These are phyloP conservation scores for Panagrolaimus sp. DNA, from an alignment of 1,140 invertebrate genomes.

Conservation along the genomic window DNA sequence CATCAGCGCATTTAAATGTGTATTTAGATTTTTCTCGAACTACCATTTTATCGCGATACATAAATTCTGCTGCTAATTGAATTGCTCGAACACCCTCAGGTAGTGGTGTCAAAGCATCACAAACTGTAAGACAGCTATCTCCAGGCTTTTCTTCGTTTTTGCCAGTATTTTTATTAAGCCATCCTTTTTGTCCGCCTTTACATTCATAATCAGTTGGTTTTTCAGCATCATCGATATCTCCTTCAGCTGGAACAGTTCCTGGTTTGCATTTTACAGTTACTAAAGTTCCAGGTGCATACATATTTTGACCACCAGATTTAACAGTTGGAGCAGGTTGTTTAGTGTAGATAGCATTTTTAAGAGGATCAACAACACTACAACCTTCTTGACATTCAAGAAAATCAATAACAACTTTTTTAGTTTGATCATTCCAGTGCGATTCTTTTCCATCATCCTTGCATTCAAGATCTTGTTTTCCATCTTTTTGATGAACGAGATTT, in stretches of 20 bases:
- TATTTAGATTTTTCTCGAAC: background rate
- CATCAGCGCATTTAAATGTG: background rate
- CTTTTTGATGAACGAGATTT: background rate
- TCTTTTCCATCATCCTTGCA: constrained; percentile 11
- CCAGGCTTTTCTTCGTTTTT: background rate
- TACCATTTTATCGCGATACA: background rate
- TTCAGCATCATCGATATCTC: background rate
- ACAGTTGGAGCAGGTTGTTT: background rate
- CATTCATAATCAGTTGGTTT: constrained; percentile 1
- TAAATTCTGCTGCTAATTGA: background rate
- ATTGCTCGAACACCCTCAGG: constrained; percentile 2
- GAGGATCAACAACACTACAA: background rate
- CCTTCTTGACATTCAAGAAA: background rate
- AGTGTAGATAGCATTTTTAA: constrained; percentile 1
- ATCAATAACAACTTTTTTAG: background rate
- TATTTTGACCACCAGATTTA: background rate
- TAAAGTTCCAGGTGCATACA: background rate
- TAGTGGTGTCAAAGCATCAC: background rate
- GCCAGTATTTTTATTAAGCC: constrained; percentile 5
- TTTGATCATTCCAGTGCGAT: constrained; percentile 6
- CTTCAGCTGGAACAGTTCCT: background rate
- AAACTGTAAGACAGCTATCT: background rate
- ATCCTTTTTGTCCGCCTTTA: background rate
- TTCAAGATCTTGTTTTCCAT: constrained; percentile 8
- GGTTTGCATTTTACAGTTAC: constrained; percentile 4